A percentile compares a stretch with the other conserved stretches of the same genome.
These are phyloP conservation scores for Furcula furcula DNA, from an alignment of 2,888 invertebrate genomes.

Conservation along the genomic window DNA sequence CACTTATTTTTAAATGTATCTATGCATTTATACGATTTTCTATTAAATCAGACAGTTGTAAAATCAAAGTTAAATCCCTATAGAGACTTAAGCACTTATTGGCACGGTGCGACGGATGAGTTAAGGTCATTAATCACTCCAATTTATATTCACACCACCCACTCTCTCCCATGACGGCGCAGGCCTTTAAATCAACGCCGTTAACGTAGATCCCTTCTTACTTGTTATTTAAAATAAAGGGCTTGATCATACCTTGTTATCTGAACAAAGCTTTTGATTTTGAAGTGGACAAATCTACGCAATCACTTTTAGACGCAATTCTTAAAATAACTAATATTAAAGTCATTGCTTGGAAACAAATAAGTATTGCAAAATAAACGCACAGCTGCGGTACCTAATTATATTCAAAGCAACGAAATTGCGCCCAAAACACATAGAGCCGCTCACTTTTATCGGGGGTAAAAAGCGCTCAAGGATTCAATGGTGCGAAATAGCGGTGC, in stretches of 20 bases:
- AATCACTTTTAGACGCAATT: background rate
- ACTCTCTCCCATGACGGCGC: constrained; percentile 25
- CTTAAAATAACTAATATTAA: background rate
- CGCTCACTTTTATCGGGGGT: constrained; percentile 42
- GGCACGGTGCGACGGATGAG: constrained; percentile 29
- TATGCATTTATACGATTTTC: too few relatives aligned
- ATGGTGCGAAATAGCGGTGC: constrained; percentile 59
- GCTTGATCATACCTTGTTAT: constrained; percentile 1
- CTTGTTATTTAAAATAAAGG: constrained; percentile 12
- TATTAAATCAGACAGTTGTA: background rate
- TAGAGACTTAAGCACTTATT: constrained; percentile 20
- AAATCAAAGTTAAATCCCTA: background rate
- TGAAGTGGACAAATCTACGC: background rate
- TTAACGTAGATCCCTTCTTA: constrained; percentile 25
- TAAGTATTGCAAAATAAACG: background rate
- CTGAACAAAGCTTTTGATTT: background rate
- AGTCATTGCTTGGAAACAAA: too few relatives aligned
- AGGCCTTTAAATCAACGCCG: constrained; percentile 31
- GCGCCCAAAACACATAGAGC: constrained; percentile 36
- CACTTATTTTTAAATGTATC: too few relatives aligned
- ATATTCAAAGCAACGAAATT: constrained; percentile 36
- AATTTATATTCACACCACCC: constrained; percentile 36
- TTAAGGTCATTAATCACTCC: constrained; percentile 34
- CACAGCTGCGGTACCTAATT: constrained; percentile 21
- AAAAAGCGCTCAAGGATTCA: constrained; percentile 61